Conservation (phyloP, 2,888 invertebrate species). For the Gymnocheta viridis region DNA sequence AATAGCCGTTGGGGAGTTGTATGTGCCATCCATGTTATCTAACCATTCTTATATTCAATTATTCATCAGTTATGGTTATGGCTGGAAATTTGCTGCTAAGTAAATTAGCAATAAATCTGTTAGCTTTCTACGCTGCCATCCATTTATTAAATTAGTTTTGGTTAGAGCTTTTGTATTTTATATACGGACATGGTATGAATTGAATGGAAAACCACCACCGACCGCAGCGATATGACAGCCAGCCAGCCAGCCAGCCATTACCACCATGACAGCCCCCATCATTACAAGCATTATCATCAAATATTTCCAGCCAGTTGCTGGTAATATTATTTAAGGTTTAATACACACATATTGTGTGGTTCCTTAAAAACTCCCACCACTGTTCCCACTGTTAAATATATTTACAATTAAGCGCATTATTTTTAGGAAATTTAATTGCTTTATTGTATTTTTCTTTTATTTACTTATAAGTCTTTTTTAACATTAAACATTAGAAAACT, state of each 20-base stretch:
- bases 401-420: neutral
- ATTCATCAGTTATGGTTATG: slow-evolving; percentile 38
- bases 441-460: neutral
- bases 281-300: slow-evolving; percentile 29
- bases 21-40: neutral
- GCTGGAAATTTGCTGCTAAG: slow-evolving; percentile 45
- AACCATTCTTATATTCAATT: slow-evolving; percentile 14
- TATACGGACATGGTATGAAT: neutral
- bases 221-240: neutral
- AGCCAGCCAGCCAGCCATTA: neutral
- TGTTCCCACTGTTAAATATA: neutral
- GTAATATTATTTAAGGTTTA: slow-evolving; percentile 1
- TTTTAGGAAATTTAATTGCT: neutral
- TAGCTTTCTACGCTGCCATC: slow-evolving; percentile 38
- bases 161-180: slow-evolving; percentile 12
- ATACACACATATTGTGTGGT: slow-evolving; percentile 6
- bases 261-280: neutral
- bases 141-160: slow-evolving; percentile 24
- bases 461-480: neutral
- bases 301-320: neutral
- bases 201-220: neutral
- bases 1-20: neutral
- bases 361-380: neutral
- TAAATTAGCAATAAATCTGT: slow-evolving; percentile 64
- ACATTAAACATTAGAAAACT: neutral